Conservation (phyloP, 1,140 invertebrate genomes). For the Zaprionus tsacasi region DNA sequence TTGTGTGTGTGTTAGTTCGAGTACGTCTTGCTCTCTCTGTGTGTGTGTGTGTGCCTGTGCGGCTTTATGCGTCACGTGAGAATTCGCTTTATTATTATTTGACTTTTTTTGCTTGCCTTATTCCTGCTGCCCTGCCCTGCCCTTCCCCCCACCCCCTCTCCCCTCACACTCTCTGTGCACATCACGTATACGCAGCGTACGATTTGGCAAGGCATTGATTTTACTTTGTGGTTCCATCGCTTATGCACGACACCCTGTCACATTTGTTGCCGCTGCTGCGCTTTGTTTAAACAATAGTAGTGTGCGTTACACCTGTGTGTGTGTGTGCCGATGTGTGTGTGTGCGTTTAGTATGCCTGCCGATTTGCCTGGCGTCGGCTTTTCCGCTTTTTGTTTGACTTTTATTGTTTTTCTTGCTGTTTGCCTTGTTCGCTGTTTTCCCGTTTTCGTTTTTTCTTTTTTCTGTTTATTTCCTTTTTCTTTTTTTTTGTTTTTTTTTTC, state of each 20-base stretch:
- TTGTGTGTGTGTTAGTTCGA: conserved; percentile 28
- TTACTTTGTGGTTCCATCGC: conserved; percentile 53
- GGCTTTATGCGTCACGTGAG: conserved; percentile 79
- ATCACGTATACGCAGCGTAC: conserved; percentile 70
- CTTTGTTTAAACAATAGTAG: conserved; percentile 21
- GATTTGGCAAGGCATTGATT: conserved; percentile 73
- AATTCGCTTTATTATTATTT: conserved; percentile 82
- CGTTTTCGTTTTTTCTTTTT: conserved; percentile 16
- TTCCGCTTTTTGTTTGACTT: conserved; percentile 55
- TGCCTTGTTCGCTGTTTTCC: conserved; percentile 17
- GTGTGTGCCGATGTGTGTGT: not conserved
- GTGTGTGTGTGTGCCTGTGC: conserved; percentile 36
- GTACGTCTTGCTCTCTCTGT: conserved; percentile 3
- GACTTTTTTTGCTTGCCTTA: conserved; percentile 36
- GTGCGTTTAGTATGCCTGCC: conserved; percentile 1
- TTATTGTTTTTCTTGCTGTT: conserved; percentile 33
- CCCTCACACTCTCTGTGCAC: conserved; percentile 32
- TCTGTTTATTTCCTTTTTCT: conserved; percentile 29
- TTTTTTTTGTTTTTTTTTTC: conserved; percentile 32
- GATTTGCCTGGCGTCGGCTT: conserved; percentile 43
- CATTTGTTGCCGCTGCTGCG: not conserved
- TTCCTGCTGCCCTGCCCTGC: not conserved
- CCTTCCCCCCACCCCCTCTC: not conserved
- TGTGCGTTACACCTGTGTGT: not conserved
- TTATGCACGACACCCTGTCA: conserved; percentile 10